Base-by-base conservation (phyloP, 2,888 invertebrate species). In the Meghimatium bilineatum region DNA sequence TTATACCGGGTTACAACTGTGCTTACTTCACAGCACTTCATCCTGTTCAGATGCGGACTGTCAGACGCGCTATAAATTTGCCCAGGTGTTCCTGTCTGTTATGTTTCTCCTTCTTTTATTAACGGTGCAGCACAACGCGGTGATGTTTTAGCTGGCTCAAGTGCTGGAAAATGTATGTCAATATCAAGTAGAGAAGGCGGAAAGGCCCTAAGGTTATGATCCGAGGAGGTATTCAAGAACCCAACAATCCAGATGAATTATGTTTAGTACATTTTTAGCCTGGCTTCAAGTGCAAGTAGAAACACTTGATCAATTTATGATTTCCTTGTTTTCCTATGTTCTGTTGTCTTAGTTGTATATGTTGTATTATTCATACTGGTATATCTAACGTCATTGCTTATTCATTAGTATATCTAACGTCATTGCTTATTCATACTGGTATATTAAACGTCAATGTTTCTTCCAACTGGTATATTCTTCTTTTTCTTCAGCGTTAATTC, bases 41-140 rank as follows among this genome's bases (percentile, higher is more conserved):
- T 26, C 23, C 1, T 23, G n/a, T 74, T n/a, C 56, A 74, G 49
- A 74, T 74, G 49, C 29, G 60, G 76, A 32, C 52, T 52, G 76
- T 56, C 56, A 76, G 60, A 32, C 10, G 60, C 52, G 52, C 6
- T 76, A 76, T 52, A 34, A 80, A 69, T 79, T 71, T 34, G 69
- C 29, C 67, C 71, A 80, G 69, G 52, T 80, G 69, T 69, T 52
- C 69, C 32, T 52, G 52, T 34, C 14, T 56, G 44, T 29, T 49
- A 8, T n/a, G 38, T 23, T 44, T 79, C 29, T 29, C 38, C 44
- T 32, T 49, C 49, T 17, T 66, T 79, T 66, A 67, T 66, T 67
- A 49, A 29, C 44, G 36, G 26, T 32, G 32, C 34, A 52, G 34
- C 71, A 49, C 1, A 34, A 44, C 36, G 71, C 34, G 32, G 0